Base-by-base conservation (phyloP, 2,888 invertebrate species). In the Lordiphosa fenestrarum region DNA sequence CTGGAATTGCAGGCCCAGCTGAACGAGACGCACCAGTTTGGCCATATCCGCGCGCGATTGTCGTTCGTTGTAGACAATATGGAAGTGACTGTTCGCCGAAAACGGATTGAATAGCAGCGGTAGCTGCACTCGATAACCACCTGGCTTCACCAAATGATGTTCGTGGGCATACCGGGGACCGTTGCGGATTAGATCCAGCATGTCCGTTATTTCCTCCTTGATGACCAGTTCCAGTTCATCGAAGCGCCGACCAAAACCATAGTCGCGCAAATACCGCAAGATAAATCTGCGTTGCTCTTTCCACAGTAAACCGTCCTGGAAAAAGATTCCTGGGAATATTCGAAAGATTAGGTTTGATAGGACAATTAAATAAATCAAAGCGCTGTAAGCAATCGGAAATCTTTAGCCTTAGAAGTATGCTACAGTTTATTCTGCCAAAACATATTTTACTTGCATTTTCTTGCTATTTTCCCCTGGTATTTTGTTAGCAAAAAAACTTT, bases 221-320 rank as follows among this genome's bases (percentile, higher is more conserved):
- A 90, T 88, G 4, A 90, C 77, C 6, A 80, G 60, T 74, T 94
- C 94, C 36, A 93, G 86, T 6, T 88, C 88, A 0, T 88, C 87
- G 36, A 91, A 91, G 3, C 94, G 91, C 44, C 93, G 90, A 0
- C 94, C 94, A 65, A 94, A 94, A 2, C 94, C 94, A 75, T 90
- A 94, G 80, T 94, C 94, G 0, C 94, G 89, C 80, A 94, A 87
- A 69, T 92, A 91, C 0, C 94, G 90, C 3, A 94, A 88, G 0
- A 93, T 91, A 66, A 94, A 94, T 67, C 94, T 90, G 33, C 93
- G 90, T 72, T 94, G 94, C 2, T 92, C 91, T 57, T 92, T 91
- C 94, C 94, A 94, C 50, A 91, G 88, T 36, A 89, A 87, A 1
- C 92, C 92, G 12, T 94, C 93, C 13, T 91, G 91, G 77, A 94